Conservation (phyloP, 2,888 invertebrate species). For the Mesorhabditis spiculigera region DNA sequence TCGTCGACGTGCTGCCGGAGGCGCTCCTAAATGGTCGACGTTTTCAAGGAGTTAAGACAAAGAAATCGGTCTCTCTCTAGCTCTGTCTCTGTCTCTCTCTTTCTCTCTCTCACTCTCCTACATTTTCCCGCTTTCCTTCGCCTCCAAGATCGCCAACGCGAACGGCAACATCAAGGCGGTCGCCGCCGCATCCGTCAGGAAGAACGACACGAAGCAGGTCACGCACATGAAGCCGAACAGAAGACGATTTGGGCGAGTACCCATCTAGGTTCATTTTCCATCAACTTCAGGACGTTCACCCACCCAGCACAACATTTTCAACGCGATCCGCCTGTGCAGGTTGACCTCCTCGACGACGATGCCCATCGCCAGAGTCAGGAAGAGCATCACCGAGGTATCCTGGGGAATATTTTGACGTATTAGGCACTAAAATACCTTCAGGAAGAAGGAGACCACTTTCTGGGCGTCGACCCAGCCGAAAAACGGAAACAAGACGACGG, state of each 20-base stretch:
- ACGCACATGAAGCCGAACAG: slow-evolving; percentile 32
- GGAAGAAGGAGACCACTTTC: slow-evolving; percentile 22
- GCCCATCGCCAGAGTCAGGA: slow-evolving; percentile 30
- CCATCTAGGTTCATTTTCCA: not conserved
- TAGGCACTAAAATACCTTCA: slow-evolving; percentile 16
- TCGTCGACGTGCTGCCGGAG: too few species aligned
- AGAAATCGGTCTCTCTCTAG: too few species aligned
- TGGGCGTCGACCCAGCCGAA: slow-evolving; percentile 30
- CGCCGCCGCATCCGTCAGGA: slow-evolving; percentile 50
- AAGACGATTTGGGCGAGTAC: slow-evolving; percentile 8
- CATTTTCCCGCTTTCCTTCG: slow-evolving; percentile 13
- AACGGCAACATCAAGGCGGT: slow-evolving; percentile 89
- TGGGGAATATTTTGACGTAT: not conserved
- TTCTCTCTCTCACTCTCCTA: too few species aligned
- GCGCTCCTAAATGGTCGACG: too few species aligned
- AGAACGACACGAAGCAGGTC: slow-evolving; percentile 15
- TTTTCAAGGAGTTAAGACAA: too few species aligned
- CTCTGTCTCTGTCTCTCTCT: too few species aligned
- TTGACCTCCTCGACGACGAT: slow-evolving; percentile 34
- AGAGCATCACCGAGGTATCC: slow-evolving; percentile 31
- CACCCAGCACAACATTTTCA: slow-evolving; percentile 28
- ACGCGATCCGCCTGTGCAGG: slow-evolving; percentile 30
- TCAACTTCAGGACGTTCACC: slow-evolving; percentile 20
- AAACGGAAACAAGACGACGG: slow-evolving; percentile 37
- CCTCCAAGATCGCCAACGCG: slow-evolving; percentile 74